These are phyloP conservation scores for Callitettix versicolor DNA, from an alignment of 1,140 invertebrate species.

Conservation along the genomic window DNA sequence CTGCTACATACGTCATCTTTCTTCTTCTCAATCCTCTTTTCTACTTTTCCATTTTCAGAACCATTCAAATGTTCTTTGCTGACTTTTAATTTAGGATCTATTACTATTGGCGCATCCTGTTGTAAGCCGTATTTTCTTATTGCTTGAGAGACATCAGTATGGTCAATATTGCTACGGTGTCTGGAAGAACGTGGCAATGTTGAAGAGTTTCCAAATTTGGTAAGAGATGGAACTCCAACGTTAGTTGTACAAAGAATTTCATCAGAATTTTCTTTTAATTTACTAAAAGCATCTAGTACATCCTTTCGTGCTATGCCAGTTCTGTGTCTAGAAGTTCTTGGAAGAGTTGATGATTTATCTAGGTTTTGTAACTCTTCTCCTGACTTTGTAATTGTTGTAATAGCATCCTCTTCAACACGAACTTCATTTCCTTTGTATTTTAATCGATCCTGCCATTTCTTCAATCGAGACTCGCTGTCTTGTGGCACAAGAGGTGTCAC, in stretches of 20 bases:
- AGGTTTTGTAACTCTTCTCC: slow-evolving; percentile 37
- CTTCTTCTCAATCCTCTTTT: not conserved
- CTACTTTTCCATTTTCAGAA: not conserved
- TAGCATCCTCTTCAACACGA: slow-evolving; percentile 28
- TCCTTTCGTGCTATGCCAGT: slow-evolving; percentile 19
- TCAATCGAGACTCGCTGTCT: slow-evolving; percentile 48
- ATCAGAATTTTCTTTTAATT: slow-evolving; percentile 16
- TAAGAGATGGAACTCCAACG: not conserved
- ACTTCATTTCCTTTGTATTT: slow-evolving; percentile 29
- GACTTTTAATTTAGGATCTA: not conserved
- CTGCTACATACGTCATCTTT: not conserved
- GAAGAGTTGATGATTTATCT: slow-evolving; percentile 24
- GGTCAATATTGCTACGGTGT: slow-evolving; percentile 20
- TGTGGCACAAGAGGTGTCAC: slow-evolving; percentile 30
- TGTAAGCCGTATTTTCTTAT: slow-evolving; percentile 12
- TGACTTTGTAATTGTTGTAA: slow-evolving; percentile 34
- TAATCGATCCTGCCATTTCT: slow-evolving; percentile 50
- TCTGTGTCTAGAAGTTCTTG: slow-evolving; percentile 21
- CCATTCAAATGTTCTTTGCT: not conserved
- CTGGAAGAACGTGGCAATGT: slow-evolving; percentile 20
- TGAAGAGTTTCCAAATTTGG: slow-evolving; percentile 4
- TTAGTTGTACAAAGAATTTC: not conserved
- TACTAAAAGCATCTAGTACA: slow-evolving; percentile 15
- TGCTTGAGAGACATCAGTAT: slow-evolving; percentile 18
- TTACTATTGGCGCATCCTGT: not conserved